Evolutionary conservation across 2,888 invertebrate species (phyloP).

Genomic region (Exocentrus adspersus): DNA sequence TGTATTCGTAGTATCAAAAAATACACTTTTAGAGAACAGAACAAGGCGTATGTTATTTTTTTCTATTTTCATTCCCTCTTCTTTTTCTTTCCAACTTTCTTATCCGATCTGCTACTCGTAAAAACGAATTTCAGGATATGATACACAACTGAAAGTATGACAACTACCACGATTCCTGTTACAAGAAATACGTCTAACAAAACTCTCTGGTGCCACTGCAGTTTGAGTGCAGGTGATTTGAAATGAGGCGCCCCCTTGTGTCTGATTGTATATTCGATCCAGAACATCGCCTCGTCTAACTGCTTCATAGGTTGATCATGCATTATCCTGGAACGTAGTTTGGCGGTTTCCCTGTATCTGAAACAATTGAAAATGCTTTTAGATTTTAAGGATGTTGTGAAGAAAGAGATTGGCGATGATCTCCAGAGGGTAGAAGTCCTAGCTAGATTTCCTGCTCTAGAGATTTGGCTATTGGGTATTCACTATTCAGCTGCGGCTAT

Average conservation of each 20-base stretch:
- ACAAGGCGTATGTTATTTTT: too few relatives aligned
- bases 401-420: too few relatives aligned
- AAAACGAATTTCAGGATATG: not conserved
- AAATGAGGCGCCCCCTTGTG: constrained; percentile 51
- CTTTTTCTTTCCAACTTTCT: not conserved
- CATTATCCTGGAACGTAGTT: constrained; percentile 43
- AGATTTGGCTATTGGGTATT: too few relatives aligned
- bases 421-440: too few relatives aligned
- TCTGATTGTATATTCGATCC: constrained; percentile 51
- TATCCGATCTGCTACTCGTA: not conserved
- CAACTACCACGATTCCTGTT: not conserved
- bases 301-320: constrained; percentile 49
- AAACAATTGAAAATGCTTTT: constrained; percentile 14
- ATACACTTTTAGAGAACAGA: too few relatives aligned
- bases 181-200: not conserved
- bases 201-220: constrained; percentile 47
- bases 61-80: not conserved
- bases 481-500: too few relatives aligned
- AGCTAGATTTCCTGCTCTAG: too few relatives aligned
- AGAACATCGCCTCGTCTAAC: constrained; percentile 48
- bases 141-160: not conserved
- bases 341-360: constrained; percentile 44
- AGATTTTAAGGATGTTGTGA: too few relatives aligned
- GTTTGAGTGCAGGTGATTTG: constrained; percentile 41
- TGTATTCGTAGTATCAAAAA: too few relatives aligned